Evolutionary conservation across 2,797 vertebrate genomes (phyloP), one percentile per base, ranked within the genome.

Genomic region (Heterohyrax brucei): DNA sequence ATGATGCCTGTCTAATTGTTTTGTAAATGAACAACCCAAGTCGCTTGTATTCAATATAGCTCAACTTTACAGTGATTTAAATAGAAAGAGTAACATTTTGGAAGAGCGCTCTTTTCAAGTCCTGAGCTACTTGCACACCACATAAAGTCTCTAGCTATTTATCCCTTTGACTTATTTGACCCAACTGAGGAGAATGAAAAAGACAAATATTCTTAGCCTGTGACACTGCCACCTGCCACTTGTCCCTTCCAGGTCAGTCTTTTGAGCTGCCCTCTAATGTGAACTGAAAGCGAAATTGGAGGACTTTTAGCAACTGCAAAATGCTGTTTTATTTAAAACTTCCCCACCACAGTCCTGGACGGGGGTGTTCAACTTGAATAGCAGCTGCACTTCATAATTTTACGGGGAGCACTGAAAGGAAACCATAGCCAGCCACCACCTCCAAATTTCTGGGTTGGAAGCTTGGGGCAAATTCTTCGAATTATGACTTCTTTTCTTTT

Each of bases 1-100:
- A 28, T 83, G n/a, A 30, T 85, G 72, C 82, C 95, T 97, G 50
- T 88, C 91, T 96, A 97, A 95, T 77, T 96, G 50, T 46, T 96
- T 97, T 96, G 92, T 78, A 97, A 97, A 97, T 82, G 61, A 97
- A 97, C 24, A 91, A 95, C 92, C 46, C 56, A 93, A 97, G 14
- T 94, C 72, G 87, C 28, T 94, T 87, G 30, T 28, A 62, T 83
- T 83, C 87, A 56, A 50, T 26, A 48, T 62, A 89, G 77, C 50
- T 82, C 2, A 3, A 39, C 68, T 93, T 79, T 68, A 53, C 46
- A 87, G 44, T 93, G 53, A 83, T 78, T 94, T 95, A 93, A 91
- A 88, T 50, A 89, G 79, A 93, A 96, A 92, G 96, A 70, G 39
- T 7, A 30, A 66, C 79, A 96, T 79, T 95, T 80, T 79, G 79